Percentiles rank a stretch among this genome's conserved stretches.
Evolutionary conservation across 2,888 invertebrate genomes (phyloP).

Genomic region (Melitaea athalia): DNA sequence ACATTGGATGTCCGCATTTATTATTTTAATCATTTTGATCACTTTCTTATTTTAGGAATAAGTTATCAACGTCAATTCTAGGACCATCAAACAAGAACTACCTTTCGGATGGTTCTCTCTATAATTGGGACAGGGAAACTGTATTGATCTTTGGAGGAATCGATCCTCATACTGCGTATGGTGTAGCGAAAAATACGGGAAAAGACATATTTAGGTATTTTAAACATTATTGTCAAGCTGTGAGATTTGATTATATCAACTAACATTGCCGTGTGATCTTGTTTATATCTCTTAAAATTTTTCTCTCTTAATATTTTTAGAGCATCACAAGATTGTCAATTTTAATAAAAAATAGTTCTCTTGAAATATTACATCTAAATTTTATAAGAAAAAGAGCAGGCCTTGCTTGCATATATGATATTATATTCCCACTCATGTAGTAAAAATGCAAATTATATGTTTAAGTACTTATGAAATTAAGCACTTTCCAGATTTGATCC

Average conservation of each 20-base stretch:
- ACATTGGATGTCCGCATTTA: background rate
- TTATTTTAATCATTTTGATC: background rate
- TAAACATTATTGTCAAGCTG: background rate
- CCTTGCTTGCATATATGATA: too few species aligned
- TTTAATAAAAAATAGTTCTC: too few species aligned
- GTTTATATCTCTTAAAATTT: too few species aligned
- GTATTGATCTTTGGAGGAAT: conserved; percentile 87
- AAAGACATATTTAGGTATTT: conserved; percentile 81
- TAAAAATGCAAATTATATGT: background rate
- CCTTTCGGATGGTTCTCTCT: conserved; percentile 76
- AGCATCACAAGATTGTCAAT: too few species aligned
- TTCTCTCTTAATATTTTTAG: too few species aligned
- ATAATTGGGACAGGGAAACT: conserved; percentile 82
- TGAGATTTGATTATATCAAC: background rate
- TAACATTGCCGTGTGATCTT: too few species aligned
- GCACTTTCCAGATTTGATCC: conserved; percentile 76
- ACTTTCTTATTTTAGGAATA: conserved; percentile 58
- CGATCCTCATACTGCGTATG: conserved; percentile 84
- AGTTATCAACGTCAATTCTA: conserved; percentile 68
- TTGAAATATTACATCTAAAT: too few species aligned
- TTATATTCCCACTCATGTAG: background rate
- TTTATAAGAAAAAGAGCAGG: too few species aligned
- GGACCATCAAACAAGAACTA: conserved; percentile 77
- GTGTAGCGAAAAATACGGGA: conserved; percentile 81
- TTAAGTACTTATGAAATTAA: background rate